These are phyloP conservation scores for Actias luna DNA, from an alignment of 2,888 invertebrate genomes.

Conservation along the genomic window DNA sequence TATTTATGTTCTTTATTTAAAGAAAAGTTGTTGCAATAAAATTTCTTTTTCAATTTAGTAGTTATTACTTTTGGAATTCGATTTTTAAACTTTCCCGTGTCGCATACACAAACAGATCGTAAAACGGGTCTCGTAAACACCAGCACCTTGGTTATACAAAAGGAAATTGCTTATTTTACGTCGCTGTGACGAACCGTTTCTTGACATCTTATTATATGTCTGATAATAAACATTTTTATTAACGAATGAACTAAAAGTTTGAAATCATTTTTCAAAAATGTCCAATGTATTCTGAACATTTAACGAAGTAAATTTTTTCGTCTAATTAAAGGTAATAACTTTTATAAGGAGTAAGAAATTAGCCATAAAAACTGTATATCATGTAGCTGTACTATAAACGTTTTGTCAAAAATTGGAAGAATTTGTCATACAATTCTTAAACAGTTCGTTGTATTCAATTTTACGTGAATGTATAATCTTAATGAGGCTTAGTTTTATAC, in stretches of 20 bases:
- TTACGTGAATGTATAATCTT: no score
- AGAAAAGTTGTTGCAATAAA: neutral
- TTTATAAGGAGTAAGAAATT: neutral
- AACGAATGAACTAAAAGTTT: slow-evolving; percentile 20
- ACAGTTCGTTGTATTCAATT: no score
- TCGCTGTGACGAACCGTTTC: slow-evolving; percentile 62
- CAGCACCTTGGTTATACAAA: slow-evolving; percentile 73
- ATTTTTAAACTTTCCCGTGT: slow-evolving; percentile 57
- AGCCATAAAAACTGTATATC: neutral
- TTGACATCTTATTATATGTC: slow-evolving; percentile 62
- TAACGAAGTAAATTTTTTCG: neutral
- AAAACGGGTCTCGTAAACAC: slow-evolving; percentile 69
- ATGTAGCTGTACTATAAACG: no score
- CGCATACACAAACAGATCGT: slow-evolving; percentile 71
- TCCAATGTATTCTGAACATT: neutral
- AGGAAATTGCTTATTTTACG: slow-evolving; percentile 80
- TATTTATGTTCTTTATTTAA: neutral
- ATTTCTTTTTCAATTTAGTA: slow-evolving; percentile 42
- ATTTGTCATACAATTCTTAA: no score
- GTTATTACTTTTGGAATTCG: slow-evolving; percentile 60
- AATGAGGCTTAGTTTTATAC: no score
- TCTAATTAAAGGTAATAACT: neutral
- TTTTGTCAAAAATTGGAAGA: no score
- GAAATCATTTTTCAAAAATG: slow-evolving; percentile 5
- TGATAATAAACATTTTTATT: slow-evolving; percentile 68